phyloP scores from a whole-genome alignment of 1,140 invertebrate species.

The Cydia pomonella region DNA sequence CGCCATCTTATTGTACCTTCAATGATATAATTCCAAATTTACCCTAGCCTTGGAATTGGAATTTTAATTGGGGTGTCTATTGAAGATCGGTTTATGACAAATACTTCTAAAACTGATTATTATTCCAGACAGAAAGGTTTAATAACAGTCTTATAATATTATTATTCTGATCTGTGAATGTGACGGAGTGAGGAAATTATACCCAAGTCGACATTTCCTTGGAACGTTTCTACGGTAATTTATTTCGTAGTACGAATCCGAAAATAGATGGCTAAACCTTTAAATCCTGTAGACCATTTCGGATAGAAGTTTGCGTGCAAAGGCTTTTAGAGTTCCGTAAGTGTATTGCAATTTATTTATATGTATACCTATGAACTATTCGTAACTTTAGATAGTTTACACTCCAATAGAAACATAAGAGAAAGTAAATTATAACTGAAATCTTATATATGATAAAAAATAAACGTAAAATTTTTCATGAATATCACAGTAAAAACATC shows the following conservation, averaged over 20 bases:
- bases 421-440: no score
- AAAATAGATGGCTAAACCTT: conserved; percentile 17
- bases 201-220: conserved; percentile 22
- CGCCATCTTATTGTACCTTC: no score
- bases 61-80: no score
- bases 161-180: neutral
- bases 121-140: neutral
- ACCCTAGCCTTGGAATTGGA: no score
- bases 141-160: neutral
- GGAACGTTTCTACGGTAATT: neutral
- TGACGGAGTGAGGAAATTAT: conserved; percentile 22
- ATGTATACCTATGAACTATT: neutral
- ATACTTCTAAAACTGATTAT: neutral
- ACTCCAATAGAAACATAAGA: no score
- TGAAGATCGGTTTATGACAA: no score
- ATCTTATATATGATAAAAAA: no score
- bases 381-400: neutral
- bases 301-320: conserved; percentile 9
- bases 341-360: neutral
- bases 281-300: conserved; percentile 24
- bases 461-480: no score
- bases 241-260: neutral
- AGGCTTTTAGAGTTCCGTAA: neutral
- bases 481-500: no score
- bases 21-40: no score